Evolutionary conservation across 2,113 vertebrate species (phyloP).

Genomic region (Balaenoptera acutorostrata): DNA sequence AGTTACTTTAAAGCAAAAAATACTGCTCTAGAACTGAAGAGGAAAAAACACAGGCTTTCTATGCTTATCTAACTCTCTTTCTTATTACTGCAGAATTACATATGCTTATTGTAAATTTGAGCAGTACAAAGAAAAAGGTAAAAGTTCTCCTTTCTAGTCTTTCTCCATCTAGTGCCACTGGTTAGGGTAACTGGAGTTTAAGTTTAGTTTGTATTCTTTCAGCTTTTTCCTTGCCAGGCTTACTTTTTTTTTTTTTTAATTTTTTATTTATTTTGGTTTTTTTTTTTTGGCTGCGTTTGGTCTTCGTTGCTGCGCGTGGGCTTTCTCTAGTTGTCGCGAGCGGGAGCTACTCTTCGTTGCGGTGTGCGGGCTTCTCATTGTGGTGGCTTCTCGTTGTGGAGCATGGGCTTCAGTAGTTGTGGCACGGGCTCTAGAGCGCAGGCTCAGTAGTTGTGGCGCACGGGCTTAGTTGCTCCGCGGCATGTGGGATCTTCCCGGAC

Average conservation of each 20-base stretch:
- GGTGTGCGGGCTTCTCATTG: no score
- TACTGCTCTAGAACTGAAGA: not conserved
- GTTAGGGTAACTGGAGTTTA: not conserved
- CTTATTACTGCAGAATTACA: not conserved
- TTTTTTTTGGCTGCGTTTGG: no score
- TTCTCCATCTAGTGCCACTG: not conserved
- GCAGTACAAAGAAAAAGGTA: not conserved
- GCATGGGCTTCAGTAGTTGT: no score
- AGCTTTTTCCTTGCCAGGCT: not conserved
- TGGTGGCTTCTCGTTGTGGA: no score
- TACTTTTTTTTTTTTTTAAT: not conserved
- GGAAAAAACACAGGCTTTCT: not conserved
- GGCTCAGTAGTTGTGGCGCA: no score
- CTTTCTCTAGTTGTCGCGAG: no score
- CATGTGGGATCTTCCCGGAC: no score
- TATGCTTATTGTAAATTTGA: constrained; percentile 7
- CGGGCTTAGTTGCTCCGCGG: no score
- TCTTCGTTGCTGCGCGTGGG: no score
- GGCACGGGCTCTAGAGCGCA: no score
- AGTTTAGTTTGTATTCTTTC: not conserved
- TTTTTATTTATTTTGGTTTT: no score
- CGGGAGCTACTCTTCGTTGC: no score
- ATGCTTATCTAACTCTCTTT: not conserved
- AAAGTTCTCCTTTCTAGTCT: not conserved
- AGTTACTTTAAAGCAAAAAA: constrained; percentile 19